Evolutionary conservation across 2,888 invertebrate species (phyloP).

Genomic region (Selenia dentaria): DNA sequence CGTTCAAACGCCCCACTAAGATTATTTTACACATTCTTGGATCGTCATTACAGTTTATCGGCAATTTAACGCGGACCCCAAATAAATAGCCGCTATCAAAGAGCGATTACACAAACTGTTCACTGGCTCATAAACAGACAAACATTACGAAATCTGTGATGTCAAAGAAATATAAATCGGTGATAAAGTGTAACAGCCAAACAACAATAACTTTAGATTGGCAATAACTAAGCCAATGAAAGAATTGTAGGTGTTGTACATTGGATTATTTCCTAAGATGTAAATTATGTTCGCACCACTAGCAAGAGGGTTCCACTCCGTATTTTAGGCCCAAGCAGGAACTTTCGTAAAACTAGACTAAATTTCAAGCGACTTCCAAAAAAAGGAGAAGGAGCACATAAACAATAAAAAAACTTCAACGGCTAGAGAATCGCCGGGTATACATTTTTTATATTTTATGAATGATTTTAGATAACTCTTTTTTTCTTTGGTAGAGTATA

Average conservation of each 20-base stretch:
- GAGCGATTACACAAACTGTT: constrained; percentile 73
- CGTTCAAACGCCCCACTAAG: constrained; percentile 29
- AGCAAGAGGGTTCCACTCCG: no score
- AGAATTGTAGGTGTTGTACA: constrained; percentile 23
- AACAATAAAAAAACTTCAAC: no score
- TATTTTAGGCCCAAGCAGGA: no score
- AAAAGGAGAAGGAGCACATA: no score
- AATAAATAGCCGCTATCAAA: constrained; percentile 76
- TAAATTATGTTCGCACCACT: no score
- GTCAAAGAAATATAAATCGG: constrained; percentile 72
- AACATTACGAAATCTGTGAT: constrained; percentile 70
- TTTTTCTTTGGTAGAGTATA: no score
- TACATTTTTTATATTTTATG: no score
- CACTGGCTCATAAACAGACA: constrained; percentile 72
- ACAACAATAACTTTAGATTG: constrained; percentile 55
- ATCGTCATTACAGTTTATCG: constrained; percentile 69
- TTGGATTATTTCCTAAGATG: no score
- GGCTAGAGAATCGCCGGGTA: no score
- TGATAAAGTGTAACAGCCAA: constrained; percentile 59
- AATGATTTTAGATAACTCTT: no score
- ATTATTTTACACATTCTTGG: constrained; percentile 55
- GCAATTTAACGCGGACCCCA: constrained; percentile 57
- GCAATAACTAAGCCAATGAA: constrained; percentile 38
- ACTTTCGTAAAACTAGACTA: no score
- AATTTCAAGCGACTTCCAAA: no score